Evolutionary conservation across 2,888 invertebrate species (phyloP).

Genomic region (Pyrrhosoma nymphula): DNA sequence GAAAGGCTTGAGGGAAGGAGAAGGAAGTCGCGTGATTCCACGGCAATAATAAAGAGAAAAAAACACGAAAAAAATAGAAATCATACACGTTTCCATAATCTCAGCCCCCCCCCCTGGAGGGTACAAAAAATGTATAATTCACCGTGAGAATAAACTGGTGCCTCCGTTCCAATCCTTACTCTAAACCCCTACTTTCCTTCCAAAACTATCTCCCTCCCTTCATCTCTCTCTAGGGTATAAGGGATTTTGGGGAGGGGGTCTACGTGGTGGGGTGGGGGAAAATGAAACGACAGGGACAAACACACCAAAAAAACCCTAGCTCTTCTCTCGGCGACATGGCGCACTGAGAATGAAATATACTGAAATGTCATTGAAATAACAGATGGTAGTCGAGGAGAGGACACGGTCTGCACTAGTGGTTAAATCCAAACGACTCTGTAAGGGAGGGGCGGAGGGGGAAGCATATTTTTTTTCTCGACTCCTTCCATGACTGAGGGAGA

Average conservation of each 20-base stretch:
- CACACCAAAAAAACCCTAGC: not conserved
- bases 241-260: not conserved
- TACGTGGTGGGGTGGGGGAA: not conserved
- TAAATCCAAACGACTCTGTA: not conserved
- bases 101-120: conserved; percentile 27
- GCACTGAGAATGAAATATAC: conserved; percentile 31
- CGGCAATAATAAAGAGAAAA: conserved; percentile 41
- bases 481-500: not conserved
- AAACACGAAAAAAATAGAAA: not conserved
- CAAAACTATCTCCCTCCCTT: not conserved
- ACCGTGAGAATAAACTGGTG: conserved; percentile 51
- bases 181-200: not conserved
- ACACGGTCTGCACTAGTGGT: not conserved
- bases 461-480: not conserved
- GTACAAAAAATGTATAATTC: conserved; percentile 57
- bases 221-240: not conserved
- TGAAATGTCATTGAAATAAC: conserved; percentile 13
- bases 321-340: conserved; percentile 20
- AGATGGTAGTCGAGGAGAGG: not conserved
- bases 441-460: no score
- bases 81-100: conserved; percentile 56
- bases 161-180: not conserved
- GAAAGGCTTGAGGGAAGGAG: not conserved
- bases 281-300: not conserved
- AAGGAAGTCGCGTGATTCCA: conserved; percentile 49